These are phyloP conservation scores for Miniopterus natalensis DNA, from an alignment of 2,113 vertebrate genomes.

Conservation along the genomic window DNA sequence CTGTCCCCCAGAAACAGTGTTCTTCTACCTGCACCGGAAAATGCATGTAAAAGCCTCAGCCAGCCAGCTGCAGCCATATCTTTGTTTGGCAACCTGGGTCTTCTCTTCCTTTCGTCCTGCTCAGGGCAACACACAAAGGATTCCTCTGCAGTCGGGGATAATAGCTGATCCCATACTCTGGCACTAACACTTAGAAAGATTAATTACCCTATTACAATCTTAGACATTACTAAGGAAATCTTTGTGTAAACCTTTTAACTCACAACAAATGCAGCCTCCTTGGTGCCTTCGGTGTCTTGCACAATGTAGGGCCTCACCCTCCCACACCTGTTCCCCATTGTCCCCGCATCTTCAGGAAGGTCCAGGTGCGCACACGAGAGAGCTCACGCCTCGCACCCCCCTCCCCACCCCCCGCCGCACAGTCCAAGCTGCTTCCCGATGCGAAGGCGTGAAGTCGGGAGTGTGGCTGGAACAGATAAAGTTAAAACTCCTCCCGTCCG, in stretches of 20 bases:
- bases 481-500: constrained; percentile 83
- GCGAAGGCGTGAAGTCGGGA: constrained; percentile 80
- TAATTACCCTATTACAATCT: constrained; percentile 92
- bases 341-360: constrained; percentile 72
- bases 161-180: constrained; percentile 91
- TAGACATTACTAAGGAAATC: constrained; percentile 89
- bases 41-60: constrained; percentile 82
- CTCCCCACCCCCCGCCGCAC: neutral
- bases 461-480: constrained; percentile 86
- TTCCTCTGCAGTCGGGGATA: constrained; percentile 88
- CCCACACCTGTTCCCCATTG: constrained; percentile 81
- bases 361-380: neutral
- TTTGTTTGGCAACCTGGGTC: constrained; percentile 87
- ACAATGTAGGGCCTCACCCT: constrained; percentile 85
- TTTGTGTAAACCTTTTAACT: constrained; percentile 90
- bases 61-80: constrained; percentile 85
- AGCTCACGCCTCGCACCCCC: neutral
- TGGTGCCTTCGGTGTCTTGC: constrained; percentile 85
- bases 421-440: constrained; percentile 16
- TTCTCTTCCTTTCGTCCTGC: constrained; percentile 86
- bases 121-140: constrained; percentile 89
- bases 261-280: constrained; percentile 87
- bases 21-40: constrained; percentile 81
- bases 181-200: constrained; percentile 91
- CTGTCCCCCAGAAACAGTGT: constrained; percentile 74